phyloP scores from a whole-genome alignment of 2,888 invertebrate genomes.

The Zele albiditarsus region DNA sequence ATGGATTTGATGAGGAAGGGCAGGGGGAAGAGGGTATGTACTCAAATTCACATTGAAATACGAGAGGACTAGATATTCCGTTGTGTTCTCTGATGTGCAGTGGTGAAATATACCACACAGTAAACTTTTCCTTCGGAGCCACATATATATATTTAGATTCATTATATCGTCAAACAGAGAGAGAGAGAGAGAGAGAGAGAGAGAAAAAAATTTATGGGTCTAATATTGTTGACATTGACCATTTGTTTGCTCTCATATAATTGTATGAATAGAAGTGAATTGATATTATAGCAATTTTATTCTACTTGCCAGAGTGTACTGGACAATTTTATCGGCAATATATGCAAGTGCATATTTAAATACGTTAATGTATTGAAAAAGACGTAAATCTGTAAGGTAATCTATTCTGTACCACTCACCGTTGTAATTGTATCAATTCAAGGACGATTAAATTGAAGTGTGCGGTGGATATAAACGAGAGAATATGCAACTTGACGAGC shows the following conservation, averaged over 20 bases:
- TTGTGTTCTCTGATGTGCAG: background rate
- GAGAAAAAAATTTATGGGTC: too few relatives aligned
- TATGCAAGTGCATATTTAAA: too few relatives aligned
- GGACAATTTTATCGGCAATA: too few relatives aligned
- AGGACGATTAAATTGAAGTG: conserved; percentile 35
- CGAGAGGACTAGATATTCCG: background rate
- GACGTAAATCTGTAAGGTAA: background rate
- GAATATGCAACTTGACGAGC: conserved; percentile 34
- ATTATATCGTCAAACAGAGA: too few relatives aligned
- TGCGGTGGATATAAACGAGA: conserved; percentile 34
- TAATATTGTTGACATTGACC: too few relatives aligned
- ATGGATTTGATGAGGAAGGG: conserved; percentile 63
- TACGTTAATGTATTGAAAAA: background rate
- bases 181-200: too few relatives aligned
- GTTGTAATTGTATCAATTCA: conserved; percentile 5
- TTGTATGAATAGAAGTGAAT: too few relatives aligned
- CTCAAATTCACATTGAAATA: conserved; percentile 46
- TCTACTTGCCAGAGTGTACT: too few relatives aligned
- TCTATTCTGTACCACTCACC: background rate
- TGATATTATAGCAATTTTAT: too few relatives aligned
- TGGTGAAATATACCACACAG: background rate
- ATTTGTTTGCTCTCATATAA: too few relatives aligned
- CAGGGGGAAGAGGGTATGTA: background rate
- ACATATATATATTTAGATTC: background rate
- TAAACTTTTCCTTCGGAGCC: background rate